Base-by-base conservation (phyloP, 2,113 vertebrate species). In the Sapajus apella region DNA sequence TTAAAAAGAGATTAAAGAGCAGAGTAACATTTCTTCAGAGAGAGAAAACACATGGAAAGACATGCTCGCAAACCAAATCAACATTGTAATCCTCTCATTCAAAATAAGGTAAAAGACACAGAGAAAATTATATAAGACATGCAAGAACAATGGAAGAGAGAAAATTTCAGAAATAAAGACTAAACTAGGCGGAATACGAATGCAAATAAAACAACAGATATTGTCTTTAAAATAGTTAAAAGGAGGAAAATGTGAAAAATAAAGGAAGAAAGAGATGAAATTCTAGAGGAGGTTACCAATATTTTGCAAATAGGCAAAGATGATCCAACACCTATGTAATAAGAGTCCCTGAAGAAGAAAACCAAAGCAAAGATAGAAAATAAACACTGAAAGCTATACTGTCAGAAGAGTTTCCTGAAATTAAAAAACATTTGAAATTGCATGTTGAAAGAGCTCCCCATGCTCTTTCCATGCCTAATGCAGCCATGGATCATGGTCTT, bases 401-500 rank as follows among this genome's bases (percentile, higher is more conserved):
- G 92, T 86, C n/a, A 43, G 27, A 82, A 58, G 93, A 72, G 2
- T 83, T 70, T 45, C 30, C 27, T 70, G 40, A 91, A 76, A 61
- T 96, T 92, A 35, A 76, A 81, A 92, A 82, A 58, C 18, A 77
- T 27, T 79, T 79, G n/a, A 91, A 91, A 75, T 58, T 72, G 3
- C 3, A 3, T 32, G 37, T 68, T 86, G 9, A 55, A 64, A 66
- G 32, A 72, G 25, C 13, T 77, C 2, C 40, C 18, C 47, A 58
- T 8, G 3, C 61, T 64, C 12, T 64, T 64, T 64, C 61, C 5
- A 2, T 64, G 27, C 61, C 27, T 32, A 64, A 64, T 3, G 13
- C 27, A 64, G 61, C 30, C 12, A 2, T 30, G 61, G 27, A 13
- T 64, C 27, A 2, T 6, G 12, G 12, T 64, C 61, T 64, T 64